phyloP scores from a whole-genome alignment of 2,888 invertebrate species.

The Hedychridium roseum region DNA sequence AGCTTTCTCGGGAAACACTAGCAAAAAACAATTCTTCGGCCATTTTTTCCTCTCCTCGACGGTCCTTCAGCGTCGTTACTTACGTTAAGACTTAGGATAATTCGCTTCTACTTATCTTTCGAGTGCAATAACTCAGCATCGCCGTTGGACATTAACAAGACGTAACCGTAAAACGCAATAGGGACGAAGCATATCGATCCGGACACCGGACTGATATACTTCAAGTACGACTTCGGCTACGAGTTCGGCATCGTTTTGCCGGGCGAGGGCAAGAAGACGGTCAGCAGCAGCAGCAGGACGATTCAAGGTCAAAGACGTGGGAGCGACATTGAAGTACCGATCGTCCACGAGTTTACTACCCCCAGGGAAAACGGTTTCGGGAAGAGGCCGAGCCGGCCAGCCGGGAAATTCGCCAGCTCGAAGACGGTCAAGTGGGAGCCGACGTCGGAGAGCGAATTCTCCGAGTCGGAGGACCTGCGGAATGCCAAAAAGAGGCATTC shows the following conservation, averaged over 20 bases:
- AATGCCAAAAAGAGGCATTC: conserved; percentile 61
- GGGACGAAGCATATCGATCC: conserved; percentile 81
- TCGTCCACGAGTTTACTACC: conserved; percentile 71
- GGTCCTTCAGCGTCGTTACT: too few relatives aligned
- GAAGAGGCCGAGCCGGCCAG: conserved; percentile 31
- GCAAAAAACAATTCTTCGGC: too few relatives aligned
- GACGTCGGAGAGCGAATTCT: conserved; percentile 71
- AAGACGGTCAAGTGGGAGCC: conserved; percentile 71
- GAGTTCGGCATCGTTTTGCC: conserved; percentile 79
- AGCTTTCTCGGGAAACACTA: neutral
- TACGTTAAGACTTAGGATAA: too few relatives aligned
- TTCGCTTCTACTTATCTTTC: too few relatives aligned
- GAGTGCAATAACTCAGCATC: too few relatives aligned
- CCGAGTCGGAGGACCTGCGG: conserved; percentile 66
- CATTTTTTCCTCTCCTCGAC: too few relatives aligned
- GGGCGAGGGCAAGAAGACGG: conserved; percentile 68
- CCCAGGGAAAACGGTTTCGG: conserved; percentile 54
- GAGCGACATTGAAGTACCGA: conserved; percentile 72
- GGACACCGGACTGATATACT: conserved; percentile 79
- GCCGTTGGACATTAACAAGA: too few relatives aligned
- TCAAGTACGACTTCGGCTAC: conserved; percentile 84
- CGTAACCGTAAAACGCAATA: conserved; percentile 49
- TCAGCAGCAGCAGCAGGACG: conserved; percentile 60
- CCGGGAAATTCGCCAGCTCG: conserved; percentile 34
- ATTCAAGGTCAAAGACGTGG: conserved; percentile 67